Conservation (phyloP, 2,888 invertebrate species). For the Napeogenes sylphis region DNA sequence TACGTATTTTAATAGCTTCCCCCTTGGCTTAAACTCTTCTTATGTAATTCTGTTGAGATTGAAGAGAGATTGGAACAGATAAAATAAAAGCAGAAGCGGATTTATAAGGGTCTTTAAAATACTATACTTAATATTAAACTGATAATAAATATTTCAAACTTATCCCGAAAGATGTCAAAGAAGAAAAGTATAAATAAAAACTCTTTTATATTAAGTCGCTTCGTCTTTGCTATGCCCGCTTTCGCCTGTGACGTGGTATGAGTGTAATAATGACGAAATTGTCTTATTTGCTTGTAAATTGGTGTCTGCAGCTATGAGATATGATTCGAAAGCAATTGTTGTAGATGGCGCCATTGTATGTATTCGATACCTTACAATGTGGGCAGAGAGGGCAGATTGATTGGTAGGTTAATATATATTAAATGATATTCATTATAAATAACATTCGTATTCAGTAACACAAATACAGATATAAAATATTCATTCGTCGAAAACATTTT, state of each 20-base stretch:
- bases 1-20: conserved; percentile 48
- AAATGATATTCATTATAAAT: not conserved
- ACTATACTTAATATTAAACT: not conserved
- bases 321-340: conserved; percentile 31
- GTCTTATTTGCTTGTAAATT: conserved; percentile 45
- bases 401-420: not conserved
- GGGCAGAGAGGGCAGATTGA: not conserved
- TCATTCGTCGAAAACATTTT: not conserved
- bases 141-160: not conserved
- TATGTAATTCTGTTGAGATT: conserved; percentile 12
- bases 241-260: conserved; percentile 9
- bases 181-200: not conserved
- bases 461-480: too few species aligned
- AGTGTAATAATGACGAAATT: conserved; percentile 36
- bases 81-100: conserved; percentile 15
- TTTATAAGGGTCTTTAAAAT: not conserved
- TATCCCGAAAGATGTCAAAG: not conserved
- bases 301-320: conserved; percentile 36
- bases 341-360: conserved; percentile 23
- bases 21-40: conserved; percentile 27
- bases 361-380: conserved; percentile 22
- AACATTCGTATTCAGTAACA: too few species aligned
- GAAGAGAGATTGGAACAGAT: not conserved
- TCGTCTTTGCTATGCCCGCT: conserved; percentile 10
- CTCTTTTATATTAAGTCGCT: not conserved